These are phyloP conservation scores for Allenopithecus nigroviridis DNA, from an alignment of 2,797 vertebrate species.

Conservation along the genomic window DNA sequence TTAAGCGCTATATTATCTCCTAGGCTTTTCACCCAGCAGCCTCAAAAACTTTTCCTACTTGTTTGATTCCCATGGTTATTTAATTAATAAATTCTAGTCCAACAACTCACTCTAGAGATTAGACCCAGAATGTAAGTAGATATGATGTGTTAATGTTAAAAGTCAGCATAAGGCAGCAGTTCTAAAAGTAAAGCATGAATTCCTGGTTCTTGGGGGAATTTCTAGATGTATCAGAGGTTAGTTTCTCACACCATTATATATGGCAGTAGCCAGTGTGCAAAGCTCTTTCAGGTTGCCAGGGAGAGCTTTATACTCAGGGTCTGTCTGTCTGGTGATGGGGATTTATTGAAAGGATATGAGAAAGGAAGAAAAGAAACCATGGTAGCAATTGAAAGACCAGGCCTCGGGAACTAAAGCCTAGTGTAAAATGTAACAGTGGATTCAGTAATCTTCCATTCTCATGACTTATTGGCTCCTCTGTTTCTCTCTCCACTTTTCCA, in stretches of 20 bases:
- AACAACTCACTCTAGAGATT: neutral
- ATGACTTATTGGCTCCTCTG: neutral
- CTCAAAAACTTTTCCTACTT: neutral
- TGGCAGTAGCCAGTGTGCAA: neutral
- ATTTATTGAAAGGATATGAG: neutral
- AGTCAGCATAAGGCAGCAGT: neutral
- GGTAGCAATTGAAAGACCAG: neutral
- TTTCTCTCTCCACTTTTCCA: neutral
- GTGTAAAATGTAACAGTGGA: neutral
- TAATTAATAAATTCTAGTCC: neutral
- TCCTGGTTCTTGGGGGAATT: too few relatives aligned
- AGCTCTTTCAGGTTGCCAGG: neutral
- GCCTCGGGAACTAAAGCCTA: neutral
- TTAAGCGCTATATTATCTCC: neutral
- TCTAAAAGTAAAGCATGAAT: neutral
- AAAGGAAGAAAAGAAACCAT: neutral
- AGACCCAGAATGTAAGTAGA: neutral
- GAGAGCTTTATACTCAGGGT: neutral
- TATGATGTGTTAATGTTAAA: neutral
- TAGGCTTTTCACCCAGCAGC: neutral
- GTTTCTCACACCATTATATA: neutral
- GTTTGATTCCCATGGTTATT: neutral
- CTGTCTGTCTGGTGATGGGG: neutral
- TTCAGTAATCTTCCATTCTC: neutral
- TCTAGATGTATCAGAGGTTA: neutral